These are phyloP conservation scores for Maccullochella peelii DNA, from an alignment of 2,113 vertebrate genomes.

Conservation along the genomic window DNA sequence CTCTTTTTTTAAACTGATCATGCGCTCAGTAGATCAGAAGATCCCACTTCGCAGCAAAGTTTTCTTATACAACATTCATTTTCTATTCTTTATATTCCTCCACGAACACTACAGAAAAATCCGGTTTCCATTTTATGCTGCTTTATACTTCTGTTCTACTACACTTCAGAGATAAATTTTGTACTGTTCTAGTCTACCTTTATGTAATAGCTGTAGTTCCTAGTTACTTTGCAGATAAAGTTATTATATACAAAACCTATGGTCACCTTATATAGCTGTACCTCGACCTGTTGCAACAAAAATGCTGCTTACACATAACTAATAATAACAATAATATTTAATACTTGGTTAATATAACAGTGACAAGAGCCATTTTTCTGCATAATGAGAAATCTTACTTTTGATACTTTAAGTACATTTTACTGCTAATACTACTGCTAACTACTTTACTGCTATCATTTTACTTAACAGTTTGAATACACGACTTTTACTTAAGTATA, in stretches of 20 bases:
- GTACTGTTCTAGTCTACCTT: not conserved
- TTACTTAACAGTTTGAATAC: no score
- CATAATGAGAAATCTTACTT: not conserved
- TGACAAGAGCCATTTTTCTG: not conserved
- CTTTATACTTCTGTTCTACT: not conserved
- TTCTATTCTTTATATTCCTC: not conserved
- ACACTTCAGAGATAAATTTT: no score
- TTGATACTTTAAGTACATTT: not conserved
- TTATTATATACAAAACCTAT: not conserved
- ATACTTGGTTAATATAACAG: not conserved
- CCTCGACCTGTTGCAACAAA: no score
- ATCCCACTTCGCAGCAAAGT: not conserved
- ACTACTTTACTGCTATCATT: no score
- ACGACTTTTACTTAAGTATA: not conserved
- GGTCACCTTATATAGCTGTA: not conserved
- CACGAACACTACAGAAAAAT: not conserved
- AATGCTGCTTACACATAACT: no score
- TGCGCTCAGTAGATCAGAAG: conserved; percentile 1
- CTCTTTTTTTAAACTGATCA: not conserved
- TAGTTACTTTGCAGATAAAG: not conserved
- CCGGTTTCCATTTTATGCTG: not conserved
- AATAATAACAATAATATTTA: not conserved
- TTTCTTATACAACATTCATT: not conserved
- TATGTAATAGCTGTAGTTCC: not conserved
- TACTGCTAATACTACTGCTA: not conserved